Percentiles rank a stretch among this genome's conserved stretches.
Evolutionary conservation across 2,797 vertebrate species (phyloP).

Genomic region (Spondyliosoma cantharus): DNA sequence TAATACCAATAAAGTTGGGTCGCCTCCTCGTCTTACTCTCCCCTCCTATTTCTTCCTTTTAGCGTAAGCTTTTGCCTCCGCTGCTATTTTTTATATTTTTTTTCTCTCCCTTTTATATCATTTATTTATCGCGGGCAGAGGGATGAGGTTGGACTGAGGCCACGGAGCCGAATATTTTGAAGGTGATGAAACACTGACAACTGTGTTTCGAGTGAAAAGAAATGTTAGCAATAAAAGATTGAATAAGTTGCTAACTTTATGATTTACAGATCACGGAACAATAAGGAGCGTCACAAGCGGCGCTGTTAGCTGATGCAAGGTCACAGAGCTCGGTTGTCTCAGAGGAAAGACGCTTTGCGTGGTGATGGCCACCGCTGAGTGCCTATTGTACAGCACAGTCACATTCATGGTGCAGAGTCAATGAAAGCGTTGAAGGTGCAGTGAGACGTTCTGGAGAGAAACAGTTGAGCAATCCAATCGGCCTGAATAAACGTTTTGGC

Average conservation of each 20-base stretch:
- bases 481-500: no score
- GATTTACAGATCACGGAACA: slow-evolving; percentile 18
- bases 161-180: slow-evolving; percentile 32
- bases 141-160: slow-evolving; percentile 35
- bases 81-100: slow-evolving; percentile 47
- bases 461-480: no score
- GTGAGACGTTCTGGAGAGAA: no score
- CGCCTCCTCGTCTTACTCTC: slow-evolving; percentile 29
- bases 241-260: slow-evolving; percentile 15
- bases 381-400: not conserved
- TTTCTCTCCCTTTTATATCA: slow-evolving; percentile 20
- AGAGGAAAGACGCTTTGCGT: not conserved
- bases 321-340: not conserved
- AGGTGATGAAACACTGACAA: slow-evolving; percentile 56
- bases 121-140: slow-evolving; percentile 47
- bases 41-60: slow-evolving; percentile 12
- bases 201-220: slow-evolving; percentile 14
- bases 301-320: slow-evolving; percentile 22
- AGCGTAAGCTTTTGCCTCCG: slow-evolving; percentile 15
- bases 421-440: not conserved
- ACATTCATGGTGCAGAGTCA: not conserved
- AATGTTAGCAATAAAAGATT: slow-evolving; percentile 16
- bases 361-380: not conserved
- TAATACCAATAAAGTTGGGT: slow-evolving; percentile 38
- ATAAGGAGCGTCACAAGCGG: not conserved